phyloP scores from a whole-genome alignment of 2,888 invertebrate species.

The Cremastinae sp. region DNA sequence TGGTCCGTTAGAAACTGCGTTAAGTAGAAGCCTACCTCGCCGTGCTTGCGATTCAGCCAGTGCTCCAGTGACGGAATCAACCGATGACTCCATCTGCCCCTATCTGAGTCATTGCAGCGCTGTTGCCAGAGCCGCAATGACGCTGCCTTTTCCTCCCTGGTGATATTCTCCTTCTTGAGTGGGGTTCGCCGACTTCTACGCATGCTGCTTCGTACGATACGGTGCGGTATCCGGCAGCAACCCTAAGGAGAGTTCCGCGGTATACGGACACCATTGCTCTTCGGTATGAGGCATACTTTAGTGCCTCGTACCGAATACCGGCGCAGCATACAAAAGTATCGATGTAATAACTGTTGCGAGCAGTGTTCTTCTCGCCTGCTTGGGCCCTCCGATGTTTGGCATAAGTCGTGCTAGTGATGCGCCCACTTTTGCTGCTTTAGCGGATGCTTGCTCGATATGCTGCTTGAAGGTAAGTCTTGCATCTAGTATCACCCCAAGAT shows the following conservation, averaged over 20 bases:
- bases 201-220: conserved; percentile 54
- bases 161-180: conserved; percentile 5
- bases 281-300: background rate
- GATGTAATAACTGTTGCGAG: conserved; percentile 24
- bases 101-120: conserved; percentile 40
- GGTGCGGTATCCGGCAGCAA: conserved; percentile 48
- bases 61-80: conserved; percentile 14
- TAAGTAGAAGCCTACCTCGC: conserved; percentile 10
- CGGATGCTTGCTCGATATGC: background rate
- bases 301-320: conserved; percentile 22
- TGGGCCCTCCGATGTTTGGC: conserved; percentile 38
- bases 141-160: background rate
- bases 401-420: conserved; percentile 25
- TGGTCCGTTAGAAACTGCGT: conserved; percentile 14
- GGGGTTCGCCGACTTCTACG: conserved; percentile 41
- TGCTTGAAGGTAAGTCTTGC: conserved; percentile 22
- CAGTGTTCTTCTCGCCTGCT: conserved; percentile 19
- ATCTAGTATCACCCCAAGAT: conserved; percentile 60
- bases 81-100: conserved; percentile 56
- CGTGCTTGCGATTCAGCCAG: conserved; percentile 12
- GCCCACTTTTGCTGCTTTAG: conserved; percentile 29
- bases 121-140: conserved; percentile 40
- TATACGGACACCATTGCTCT: conserved; percentile 7
- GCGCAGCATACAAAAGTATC: conserved; percentile 26
- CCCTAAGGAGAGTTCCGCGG: conserved; percentile 35